Base-by-base conservation (phyloP, 2,797 vertebrate genomes). In the Anabacerthia variegaticeps region DNA sequence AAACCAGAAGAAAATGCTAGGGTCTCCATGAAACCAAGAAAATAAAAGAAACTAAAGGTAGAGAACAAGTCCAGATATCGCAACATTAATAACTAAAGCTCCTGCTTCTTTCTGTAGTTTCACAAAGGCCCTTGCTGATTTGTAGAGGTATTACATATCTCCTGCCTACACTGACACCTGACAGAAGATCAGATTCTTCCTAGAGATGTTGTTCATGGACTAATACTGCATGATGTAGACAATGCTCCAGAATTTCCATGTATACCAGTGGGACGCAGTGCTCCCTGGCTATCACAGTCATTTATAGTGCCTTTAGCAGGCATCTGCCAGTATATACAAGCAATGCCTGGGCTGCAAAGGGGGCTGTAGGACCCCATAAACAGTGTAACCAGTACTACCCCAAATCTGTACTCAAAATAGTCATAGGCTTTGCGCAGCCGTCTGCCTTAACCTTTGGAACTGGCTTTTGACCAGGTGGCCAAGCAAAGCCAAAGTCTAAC, bases 141-240 rank as follows among this genome's bases (percentile, higher is more conserved):
- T 68, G 52, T 32, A 85, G 23, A 34, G 21, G 13, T 62, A 92
- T 87, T 51, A 23, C 16, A 21, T 3, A 54, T 5, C 13, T 68
- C 21, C 54, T 75, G 23, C 32, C 43, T 72, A 43, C 17, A 76
- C 14, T 56, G 66, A 56, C 15, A 19, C 16, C 51, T 74, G 49
- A 44, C 26, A 77, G 58, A 86, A 89, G n/a, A n/a, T 85, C 76
- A 59, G 21, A 48, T 55, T 62, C 37, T 86, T 89, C 44, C 34
- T 32, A 18, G 4, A 72, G 18, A 48, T 24, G 3, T 43, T 89
- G 18, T 17, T 8, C 3, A 14, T 1, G 1, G 54, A 59, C 10
- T 56, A 85, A 62, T 17, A 76, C 7, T 46, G 30, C 30, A 68
- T 2, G 13, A 51, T 23, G 27, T 58, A 81, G 51, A 85, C 91